Base-by-base conservation (phyloP, 1,140 invertebrate species). In the Centruroides sculpturatus region DNA sequence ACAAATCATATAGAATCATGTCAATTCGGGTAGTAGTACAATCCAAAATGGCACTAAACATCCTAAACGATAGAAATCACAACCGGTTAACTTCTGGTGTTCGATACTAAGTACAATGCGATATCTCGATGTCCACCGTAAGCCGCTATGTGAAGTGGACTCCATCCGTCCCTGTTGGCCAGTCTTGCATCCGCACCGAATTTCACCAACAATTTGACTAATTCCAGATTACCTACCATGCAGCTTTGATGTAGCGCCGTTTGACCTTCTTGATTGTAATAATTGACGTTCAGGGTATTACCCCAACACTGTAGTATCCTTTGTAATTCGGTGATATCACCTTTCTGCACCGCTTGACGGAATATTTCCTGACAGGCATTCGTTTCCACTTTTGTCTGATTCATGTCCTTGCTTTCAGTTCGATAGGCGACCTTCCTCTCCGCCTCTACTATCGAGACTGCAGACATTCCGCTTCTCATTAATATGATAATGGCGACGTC, bases 161-260 rank as follows among this genome's bases (percentile, higher is more conserved):
- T 77, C 78, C 78, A 80, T 5, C 77, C 76, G 64, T 79, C 78
- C 9, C 72, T 66, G 65, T 78, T 78, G 12, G 75, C 74, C 53
- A 78, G 68, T 58, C 72, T 71, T 3, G 76, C 72, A 65, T 79
- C 75, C 4, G 78, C 78, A 36, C 78, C 78, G 58, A 76, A 74
- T 65, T 74, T 71, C 34, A 79, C 71, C 55, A 80, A 68, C 8
- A 78, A 64, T 69, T 78, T 75, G 35, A 79, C 77, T 55, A 78
- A 71, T 65, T 79, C 77, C 57, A 78, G 66, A 63, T 79, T 77
- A 3, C 78, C 78, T 59, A 73, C 71, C 59, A 76, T 69, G 59
- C 75, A 77, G 59, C 74, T 71, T 59, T 76, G 73, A 67, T 80
- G 78, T 10, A 79, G 66, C 0, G 76, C 72, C 35, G 78, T 78